Evolutionary conservation across 2,797 vertebrate genomes (phyloP), one percentile per base, ranked within the genome.

Genomic region (Acanthurus lineatus): DNA sequence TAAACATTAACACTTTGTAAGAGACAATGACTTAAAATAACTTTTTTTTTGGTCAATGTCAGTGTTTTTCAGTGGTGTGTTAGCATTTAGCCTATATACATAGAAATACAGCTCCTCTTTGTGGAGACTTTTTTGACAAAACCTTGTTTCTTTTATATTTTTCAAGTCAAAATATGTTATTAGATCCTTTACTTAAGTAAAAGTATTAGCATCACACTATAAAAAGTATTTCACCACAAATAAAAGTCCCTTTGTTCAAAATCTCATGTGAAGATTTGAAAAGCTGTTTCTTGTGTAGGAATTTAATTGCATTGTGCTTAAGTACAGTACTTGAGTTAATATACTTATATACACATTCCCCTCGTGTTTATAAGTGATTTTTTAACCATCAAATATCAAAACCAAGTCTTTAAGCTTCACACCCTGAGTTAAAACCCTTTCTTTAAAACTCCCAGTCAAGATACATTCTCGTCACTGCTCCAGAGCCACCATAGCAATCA

Each of bases 401-500:
- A 59, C 6, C 16, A 22, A 20, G 38, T 69, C 2, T 40, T n/a
- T 47, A 1, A 62, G 40, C 40, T 8, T 15, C 59, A 40, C 22
- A 15, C 20, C 20, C 6, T 69, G 28, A 17, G 3, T 54, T 54
- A 20, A 61, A 40, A 60, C 16, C 5, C 2, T 62, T 70, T 49
- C 51, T 22, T 53, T 6, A 60, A 51, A 71, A 42, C 4, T 35
- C 7, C 6, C 5, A 45, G 14, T 20, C 4, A 25, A 58, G 16
- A 52, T 70, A 19, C 28, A n/a, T 11, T 63, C 10, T 53, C 3
- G 2, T 49, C 7, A 35, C 2, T 52, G 15, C 20, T 28, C 16
- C 9, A 42, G 1, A 40, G 25, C 25, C 14, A 45, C 17, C 0
- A 0, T 0, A 25, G 1, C 7, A 44, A 48, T 59, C 1, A 32